phyloP scores from a whole-genome alignment of 92 coral and sea anemone genomes.

The Epizoanthus ramosus region DNA sequence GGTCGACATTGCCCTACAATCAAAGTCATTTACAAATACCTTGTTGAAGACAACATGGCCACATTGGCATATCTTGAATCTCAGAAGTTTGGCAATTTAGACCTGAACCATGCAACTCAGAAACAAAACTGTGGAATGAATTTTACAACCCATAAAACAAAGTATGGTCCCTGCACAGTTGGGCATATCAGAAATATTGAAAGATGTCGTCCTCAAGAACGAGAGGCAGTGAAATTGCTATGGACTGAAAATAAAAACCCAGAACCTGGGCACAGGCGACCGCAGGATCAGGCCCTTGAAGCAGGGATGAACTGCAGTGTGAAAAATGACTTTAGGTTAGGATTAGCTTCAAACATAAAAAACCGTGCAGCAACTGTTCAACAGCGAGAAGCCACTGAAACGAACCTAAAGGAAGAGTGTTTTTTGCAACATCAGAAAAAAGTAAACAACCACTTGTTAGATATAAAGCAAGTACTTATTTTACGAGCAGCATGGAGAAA shows the following conservation, averaged over 20 bases:
- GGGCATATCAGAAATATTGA: neutral
- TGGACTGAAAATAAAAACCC: constrained; percentile 25
- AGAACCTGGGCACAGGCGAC: constrained; percentile 24
- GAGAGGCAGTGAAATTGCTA: neutral
- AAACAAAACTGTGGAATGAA: constrained; percentile 25
- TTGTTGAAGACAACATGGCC: neutral
- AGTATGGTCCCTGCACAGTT: constrained; percentile 12
- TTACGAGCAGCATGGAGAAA: constrained; percentile 45
- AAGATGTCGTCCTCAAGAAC: constrained; percentile 20
- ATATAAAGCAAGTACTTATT: too few species aligned
- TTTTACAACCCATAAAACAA: neutral
- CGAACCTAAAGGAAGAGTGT: neutral
- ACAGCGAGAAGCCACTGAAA: constrained; percentile 14
- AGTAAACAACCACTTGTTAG: neutral
- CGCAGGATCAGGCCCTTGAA: constrained; percentile 34
- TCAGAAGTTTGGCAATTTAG: constrained; percentile 24
- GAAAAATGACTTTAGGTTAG: constrained; percentile 30
- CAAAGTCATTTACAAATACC: neutral
- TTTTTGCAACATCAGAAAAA: neutral
- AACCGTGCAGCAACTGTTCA: constrained; percentile 28
- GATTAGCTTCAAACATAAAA: constrained; percentile 4
- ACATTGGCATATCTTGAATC: constrained; percentile 15
- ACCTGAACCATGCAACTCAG: neutral
- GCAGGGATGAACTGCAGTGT: constrained; percentile 25
- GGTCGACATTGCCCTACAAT: constrained; percentile 7